Base-by-base conservation (phyloP, 2,888 invertebrate genomes). In the Dynastes tityus region DNA sequence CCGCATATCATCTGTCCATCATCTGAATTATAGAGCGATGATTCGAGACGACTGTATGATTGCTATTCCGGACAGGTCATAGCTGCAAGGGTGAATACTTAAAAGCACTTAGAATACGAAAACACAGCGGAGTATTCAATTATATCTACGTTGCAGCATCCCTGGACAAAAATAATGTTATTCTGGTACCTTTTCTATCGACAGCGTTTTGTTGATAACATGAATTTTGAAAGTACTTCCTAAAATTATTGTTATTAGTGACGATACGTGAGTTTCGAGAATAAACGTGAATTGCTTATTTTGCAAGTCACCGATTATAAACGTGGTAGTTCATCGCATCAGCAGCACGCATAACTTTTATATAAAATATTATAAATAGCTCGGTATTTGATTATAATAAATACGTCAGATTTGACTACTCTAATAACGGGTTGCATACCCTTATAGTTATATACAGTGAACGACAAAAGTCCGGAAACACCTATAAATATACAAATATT, bases 51-150 rank as follows among this genome's bases (percentile, higher is more conserved):
- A 74, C 8, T 74, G 45, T 61, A 61, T 61, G 73, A 74, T 74
- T 74, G 29, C 45, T 32, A 67, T 76, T 68, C 55, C 22, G 55
- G 45, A 76, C 55, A 76, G 55, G 40, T 53, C 67, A 58, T 76
- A 76, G 37, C 67, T 76, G 67, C 67, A 51, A 68, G 68, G 63
- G 27, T 67, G 76, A 76, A 76, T 68, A 68, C 40, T 74, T 74
- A 74, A 74, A 16, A 45, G 22, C 27, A 45, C 27, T 61, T 73
- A 16, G 40, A 58, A 45, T 37, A 58, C 40, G 58, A 45, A 73
- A 70, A 73, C 45, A 22, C 29, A 51, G 29, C 51, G 5, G 51
- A 0, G 13, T 22, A 40, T 29, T 51, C 68, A 68, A 68, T 68
- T 68, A 51, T 68, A 49, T 27, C 6, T 51, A 68, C 9, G 51